A percentile compares a stretch with the other conserved stretches of the same genome.
phyloP scores from a whole-genome alignment of 1,140 invertebrate genomes.

The Agrilus planipennis region DNA sequence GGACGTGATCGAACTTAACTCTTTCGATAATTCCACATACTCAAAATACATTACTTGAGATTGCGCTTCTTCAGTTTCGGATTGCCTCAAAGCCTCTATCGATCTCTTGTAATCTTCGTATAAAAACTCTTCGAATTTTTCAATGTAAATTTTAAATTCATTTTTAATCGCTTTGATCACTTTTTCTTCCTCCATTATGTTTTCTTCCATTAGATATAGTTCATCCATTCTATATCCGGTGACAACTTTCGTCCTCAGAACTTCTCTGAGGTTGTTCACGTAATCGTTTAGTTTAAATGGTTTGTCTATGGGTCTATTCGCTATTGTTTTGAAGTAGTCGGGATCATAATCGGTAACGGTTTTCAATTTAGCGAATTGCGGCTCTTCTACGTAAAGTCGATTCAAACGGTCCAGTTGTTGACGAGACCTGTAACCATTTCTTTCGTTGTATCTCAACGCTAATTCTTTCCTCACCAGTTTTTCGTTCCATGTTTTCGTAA shows the following conservation, averaged over 20 bases:
- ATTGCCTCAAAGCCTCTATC: constrained; percentile 41
- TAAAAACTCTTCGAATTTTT: constrained; percentile 49
- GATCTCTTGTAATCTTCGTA: constrained; percentile 46
- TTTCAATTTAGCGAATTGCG: constrained; percentile 23
- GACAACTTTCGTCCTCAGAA: constrained; percentile 41
- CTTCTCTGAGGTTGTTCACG: constrained; percentile 41
- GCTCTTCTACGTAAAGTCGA: constrained; percentile 25
- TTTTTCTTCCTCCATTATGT: constrained; percentile 44
- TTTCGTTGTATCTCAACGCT: constrained; percentile 20
- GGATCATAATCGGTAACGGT: constrained; percentile 48
- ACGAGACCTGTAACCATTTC: constrained; percentile 18
- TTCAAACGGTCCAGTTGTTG: constrained; percentile 28
- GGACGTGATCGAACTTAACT: constrained; percentile 39
- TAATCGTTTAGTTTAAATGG: constrained; percentile 41
- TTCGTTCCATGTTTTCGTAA: constrained; percentile 27
- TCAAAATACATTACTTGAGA: constrained; percentile 39
- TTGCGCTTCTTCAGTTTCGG: constrained; percentile 37
- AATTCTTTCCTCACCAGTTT: constrained; percentile 22
- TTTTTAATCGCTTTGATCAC: constrained; percentile 41
- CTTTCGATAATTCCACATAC: constrained; percentile 37
- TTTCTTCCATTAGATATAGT: constrained; percentile 44
- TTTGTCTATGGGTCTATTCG: constrained; percentile 36
- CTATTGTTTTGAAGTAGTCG: constrained; percentile 44
- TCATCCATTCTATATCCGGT: constrained; percentile 46
- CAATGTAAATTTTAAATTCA: constrained; percentile 41